These are phyloP conservation scores for Acanthornis magna DNA, from an alignment of 2,797 vertebrate genomes.

Conservation along the genomic window DNA sequence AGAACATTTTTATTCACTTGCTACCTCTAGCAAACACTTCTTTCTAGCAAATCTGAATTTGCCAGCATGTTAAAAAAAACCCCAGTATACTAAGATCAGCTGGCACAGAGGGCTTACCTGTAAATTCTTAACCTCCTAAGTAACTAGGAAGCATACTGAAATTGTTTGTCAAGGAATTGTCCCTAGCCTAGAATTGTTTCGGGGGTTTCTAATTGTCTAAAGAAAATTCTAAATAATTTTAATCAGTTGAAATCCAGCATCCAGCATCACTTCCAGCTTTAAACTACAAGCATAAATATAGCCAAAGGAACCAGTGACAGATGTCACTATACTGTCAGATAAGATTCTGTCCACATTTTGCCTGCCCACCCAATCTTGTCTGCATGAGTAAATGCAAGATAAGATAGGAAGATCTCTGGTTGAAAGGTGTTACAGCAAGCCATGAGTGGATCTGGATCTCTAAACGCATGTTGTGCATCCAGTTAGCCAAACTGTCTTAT, in stretches of 20 bases:
- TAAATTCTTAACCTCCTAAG: not conserved
- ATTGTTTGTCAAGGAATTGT: not conserved
- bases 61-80: not conserved
- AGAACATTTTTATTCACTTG: not conserved
- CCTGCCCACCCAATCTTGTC: not conserved
- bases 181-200: not conserved
- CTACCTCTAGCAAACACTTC: not conserved
- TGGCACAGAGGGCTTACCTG: not conserved
- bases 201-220: not conserved
- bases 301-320: not conserved
- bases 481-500: not conserved
- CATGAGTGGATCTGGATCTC: not conserved
- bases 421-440: not conserved
- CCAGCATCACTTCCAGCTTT: not conserved
- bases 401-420: not conserved
- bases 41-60: not conserved
- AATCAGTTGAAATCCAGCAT: not conserved
- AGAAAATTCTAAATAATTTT: not conserved
- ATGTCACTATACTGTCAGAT: not conserved
- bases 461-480: not conserved
- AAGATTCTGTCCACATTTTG: not conserved
- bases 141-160: not conserved
- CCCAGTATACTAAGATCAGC: rapidly evolving
- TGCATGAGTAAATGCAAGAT: not conserved
- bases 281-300: not conserved